phyloP scores from a whole-genome alignment of 2,797 vertebrate species.

The Streptopelia turtur region DNA sequence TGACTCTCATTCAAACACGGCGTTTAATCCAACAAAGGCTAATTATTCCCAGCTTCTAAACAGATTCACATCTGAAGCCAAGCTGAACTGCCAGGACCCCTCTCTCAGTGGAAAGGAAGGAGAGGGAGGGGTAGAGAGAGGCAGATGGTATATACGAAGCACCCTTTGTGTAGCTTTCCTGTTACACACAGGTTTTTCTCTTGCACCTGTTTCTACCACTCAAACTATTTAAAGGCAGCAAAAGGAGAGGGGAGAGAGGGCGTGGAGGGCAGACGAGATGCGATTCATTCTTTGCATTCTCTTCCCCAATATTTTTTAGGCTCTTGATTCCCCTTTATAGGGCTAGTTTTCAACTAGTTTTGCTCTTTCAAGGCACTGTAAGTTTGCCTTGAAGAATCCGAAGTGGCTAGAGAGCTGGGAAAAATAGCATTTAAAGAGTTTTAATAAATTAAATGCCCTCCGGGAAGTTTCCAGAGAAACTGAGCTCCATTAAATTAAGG shows the following conservation, averaged over 20 bases:
- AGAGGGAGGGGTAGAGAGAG: background rate
- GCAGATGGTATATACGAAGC: background rate
- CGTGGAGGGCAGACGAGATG: background rate
- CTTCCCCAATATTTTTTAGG: background rate
- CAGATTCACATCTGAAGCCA: background rate
- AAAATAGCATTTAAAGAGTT: background rate
- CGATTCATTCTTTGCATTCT: background rate
- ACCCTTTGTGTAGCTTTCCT: background rate
- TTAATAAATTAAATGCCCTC: background rate
- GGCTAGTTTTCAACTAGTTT: background rate
- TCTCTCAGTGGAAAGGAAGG: background rate
- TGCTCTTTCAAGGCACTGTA: background rate
- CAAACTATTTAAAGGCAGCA: slow-evolving; percentile 33
- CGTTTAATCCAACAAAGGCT: background rate
- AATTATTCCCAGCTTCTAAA: slow-evolving; percentile 9
- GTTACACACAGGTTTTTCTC: background rate
- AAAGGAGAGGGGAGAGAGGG: background rate
- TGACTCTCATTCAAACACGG: background rate
- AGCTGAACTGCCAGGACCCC: background rate
- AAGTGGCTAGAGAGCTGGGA: background rate
- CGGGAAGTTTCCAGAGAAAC: background rate
- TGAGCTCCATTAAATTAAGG: background rate
- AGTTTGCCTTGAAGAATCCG: background rate
- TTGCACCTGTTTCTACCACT: slow-evolving; percentile 39
- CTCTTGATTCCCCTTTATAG: background rate